phyloP scores from a whole-genome alignment of 2,797 vertebrate species.

The Danio jaintianensis region DNA sequence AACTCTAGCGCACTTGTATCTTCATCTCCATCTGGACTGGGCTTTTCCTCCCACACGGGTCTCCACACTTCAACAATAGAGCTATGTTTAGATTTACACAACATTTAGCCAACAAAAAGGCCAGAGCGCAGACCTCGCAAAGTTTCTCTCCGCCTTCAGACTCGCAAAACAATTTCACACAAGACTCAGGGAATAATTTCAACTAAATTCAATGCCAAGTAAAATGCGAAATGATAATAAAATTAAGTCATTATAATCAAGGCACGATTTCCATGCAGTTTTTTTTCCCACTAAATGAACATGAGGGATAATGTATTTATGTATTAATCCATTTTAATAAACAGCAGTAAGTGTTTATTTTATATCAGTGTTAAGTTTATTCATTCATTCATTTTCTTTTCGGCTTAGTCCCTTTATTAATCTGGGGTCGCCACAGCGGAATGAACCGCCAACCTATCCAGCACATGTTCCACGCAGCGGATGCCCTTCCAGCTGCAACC shows the following conservation, averaged over 20 bases:
- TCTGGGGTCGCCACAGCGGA: no score
- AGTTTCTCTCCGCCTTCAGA: conserved; percentile 15
- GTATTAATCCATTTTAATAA: background rate
- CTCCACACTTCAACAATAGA: conserved; percentile 38
- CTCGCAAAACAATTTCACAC: conserved; percentile 3
- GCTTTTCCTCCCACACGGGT: conserved; percentile 48
- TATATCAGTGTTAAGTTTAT: no score
- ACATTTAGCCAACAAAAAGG: background rate
- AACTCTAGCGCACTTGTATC: conserved; percentile 33
- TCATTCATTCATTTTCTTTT: no score
- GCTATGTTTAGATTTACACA: conserved; percentile 24
- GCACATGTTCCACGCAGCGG: no score
- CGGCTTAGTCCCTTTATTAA: no score
- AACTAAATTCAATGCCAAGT: background rate
- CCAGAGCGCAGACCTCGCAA: background rate
- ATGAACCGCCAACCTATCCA: no score
- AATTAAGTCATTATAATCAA: background rate
- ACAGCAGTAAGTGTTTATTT: conserved; percentile 1
- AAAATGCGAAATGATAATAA: background rate
- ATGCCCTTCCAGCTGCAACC: no score
- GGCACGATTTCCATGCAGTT: background rate
- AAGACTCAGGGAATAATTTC: background rate
- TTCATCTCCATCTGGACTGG: conserved; percentile 22
- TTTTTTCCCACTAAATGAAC: background rate
- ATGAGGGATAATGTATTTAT: background rate